Base-by-base conservation (phyloP, 2,888 invertebrate species). In the Drosophila algonquin region DNA sequence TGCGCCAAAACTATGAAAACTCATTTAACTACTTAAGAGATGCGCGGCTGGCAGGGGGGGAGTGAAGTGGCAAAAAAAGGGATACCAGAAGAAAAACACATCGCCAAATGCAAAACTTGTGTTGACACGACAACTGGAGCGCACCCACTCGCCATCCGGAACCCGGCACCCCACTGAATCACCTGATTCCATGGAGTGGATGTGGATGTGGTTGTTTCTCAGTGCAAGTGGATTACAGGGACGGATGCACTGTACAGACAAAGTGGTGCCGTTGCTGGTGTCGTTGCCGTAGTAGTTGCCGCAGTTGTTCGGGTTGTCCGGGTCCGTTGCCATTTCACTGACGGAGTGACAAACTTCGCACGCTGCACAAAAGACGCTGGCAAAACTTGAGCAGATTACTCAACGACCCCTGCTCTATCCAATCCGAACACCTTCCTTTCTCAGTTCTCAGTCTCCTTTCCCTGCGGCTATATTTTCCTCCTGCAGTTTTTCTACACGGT, bases 301-400 rank as follows among this genome's bases (percentile, higher is more conserved):
- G 44, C 14, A 35, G 30, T 16, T 69, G 40, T 14, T 40, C 40
- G 14, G 14, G 14, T 14, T 40, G 40, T 14, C 5, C 40, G 40
- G 40, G 32, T 32, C 56, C 56, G 61, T 75, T 68, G 58, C 71
- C 74, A 79, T 82, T 82, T 70, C 81, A 73, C 79, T 79, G 83
- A 82, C 73, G 77, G 71, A 82, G 80, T 85, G 83, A 83, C 83
- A 83, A 83, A 83, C 86, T 83, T 85, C 65, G 86, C 86, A 77
- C 80, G 63, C 72, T 80, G 75, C 83, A 80, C 81, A 80, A 82
- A 81, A 81, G 81, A 81, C 75, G 77, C 30, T 32, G 61, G 46
- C 63, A 74, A 79, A 81, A 82, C 79, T 82, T 81, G 74, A 63
- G 72, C 70, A 80, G 76, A 84, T 83, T 80, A 73, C 82, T 82